Base-by-base conservation (phyloP, 2,113 vertebrate species). In the Natator depressus region DNA sequence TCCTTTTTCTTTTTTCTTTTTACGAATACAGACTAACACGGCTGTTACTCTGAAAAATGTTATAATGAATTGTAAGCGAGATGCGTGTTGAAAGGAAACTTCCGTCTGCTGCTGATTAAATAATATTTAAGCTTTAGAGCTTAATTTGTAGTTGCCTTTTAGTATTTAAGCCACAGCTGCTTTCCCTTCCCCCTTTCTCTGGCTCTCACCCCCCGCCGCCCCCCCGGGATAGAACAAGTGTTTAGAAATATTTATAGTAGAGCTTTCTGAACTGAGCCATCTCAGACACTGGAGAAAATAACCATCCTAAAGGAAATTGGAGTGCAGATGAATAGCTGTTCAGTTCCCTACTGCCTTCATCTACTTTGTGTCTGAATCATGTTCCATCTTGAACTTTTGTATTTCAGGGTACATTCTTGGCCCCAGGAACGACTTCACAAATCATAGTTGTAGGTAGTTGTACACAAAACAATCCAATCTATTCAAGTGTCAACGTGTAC, bases 171-270 rank as follows among this genome's bases (percentile, higher is more conserved):
- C 79, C 29, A 35, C 6, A 42, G 49, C 1, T 19, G 27, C n/a
- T 38, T 72, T 69, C n/a, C 59, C 29, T 62, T 8, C 27, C 57
- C 27, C 27, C 12, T 55, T 9, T 29, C 57, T 38, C 0, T 42
- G 42, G 42, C 42, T 42, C 42, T 42, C 42, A 5, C 42, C 42
- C 42, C 42, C 42, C 42, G 42, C 5, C 42, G 5, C 0, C 8
- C 31, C 72, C 0, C 38, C 12, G 69, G 55, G 62, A 93, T 79
- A 80, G 42, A 69, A 12, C 82, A 83, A 47, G 3, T 3, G 5
- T 54, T 84, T 42, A 62, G 84, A 80, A 69, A 2, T 38, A 19
- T 6, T 1, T 16, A 9, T 50, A 79, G 49, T 0, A 0, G 4
- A 55, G 14, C 20, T 86, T 94, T 47, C 10, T 62, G 75, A 91